phyloP scores from a whole-genome alignment of 2,797 vertebrate species.

The Ptychobarbus kaznakovi region DNA sequence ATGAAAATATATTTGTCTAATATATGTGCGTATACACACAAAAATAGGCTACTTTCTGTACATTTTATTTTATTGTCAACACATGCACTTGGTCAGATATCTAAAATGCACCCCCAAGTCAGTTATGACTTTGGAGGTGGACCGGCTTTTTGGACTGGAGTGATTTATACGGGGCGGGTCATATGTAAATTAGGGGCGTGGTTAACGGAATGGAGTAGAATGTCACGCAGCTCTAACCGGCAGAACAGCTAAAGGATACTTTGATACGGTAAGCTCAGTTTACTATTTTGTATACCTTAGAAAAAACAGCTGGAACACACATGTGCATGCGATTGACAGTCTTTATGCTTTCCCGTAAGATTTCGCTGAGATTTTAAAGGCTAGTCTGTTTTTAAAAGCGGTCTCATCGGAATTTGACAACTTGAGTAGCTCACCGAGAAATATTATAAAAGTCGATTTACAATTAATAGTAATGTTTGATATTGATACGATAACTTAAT shows the following conservation, averaged over 20 bases:
- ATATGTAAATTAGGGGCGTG: conserved; percentile 59
- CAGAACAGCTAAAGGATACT: conserved; percentile 62
- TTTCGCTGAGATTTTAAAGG: not conserved
- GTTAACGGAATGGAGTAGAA: conserved; percentile 61
- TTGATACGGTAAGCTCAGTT: conserved; percentile 62
- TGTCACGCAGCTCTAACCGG: conserved; percentile 53
- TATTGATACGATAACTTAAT: not conserved
- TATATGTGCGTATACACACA: too few species aligned
- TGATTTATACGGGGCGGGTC: conserved; percentile 47
- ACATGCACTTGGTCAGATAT: not conserved
- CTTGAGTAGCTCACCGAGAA: not conserved
- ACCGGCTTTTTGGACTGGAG: not conserved
- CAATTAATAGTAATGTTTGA: not conserved
- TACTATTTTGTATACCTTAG: conserved; percentile 23
- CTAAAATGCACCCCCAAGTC: not conserved
- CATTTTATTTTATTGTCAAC: not conserved
- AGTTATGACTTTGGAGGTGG: not conserved
- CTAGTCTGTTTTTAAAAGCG: not conserved
- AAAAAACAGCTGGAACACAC: conserved; percentile 32
- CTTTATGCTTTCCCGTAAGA: not conserved
- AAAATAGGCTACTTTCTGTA: not conserved
- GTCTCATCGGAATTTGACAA: conserved; percentile 23
- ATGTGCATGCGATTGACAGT: not conserved
- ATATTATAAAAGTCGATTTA: not conserved
- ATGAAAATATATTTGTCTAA: too few species aligned